These are phyloP conservation scores for Euzophera pinguis DNA, from an alignment of 2,888 invertebrate species.

Conservation along the genomic window DNA sequence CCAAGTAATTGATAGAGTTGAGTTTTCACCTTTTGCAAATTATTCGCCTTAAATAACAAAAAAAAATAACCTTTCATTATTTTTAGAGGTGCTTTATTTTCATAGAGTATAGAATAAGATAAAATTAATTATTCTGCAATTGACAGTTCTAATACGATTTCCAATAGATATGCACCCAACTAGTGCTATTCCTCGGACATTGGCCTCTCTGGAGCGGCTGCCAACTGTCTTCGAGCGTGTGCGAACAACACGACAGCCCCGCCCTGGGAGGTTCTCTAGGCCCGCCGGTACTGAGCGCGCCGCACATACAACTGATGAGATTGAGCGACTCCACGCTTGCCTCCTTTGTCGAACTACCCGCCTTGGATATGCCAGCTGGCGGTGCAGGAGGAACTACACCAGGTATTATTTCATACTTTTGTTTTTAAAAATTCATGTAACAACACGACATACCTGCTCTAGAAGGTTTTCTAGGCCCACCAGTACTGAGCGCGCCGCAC, in stretches of 20 bases:
- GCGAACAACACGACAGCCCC: slow-evolving; percentile 93
- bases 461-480: slow-evolving; percentile 86
- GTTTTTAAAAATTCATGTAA: too few species aligned
- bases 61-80: too few species aligned
- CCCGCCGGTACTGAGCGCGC: slow-evolving; percentile 89
- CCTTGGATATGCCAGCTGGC: slow-evolving; percentile 85
- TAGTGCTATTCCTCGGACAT: slow-evolving; percentile 95
- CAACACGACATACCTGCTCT: slow-evolving; percentile 80
- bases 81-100: too few species aligned
- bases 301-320: slow-evolving; percentile 92
- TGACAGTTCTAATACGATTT: not conserved
- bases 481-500: slow-evolving; percentile 91
- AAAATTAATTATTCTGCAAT: too few species aligned
- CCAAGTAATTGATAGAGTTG: too few species aligned
- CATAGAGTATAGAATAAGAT: too few species aligned
- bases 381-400: slow-evolving; percentile 37
- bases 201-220: slow-evolving; percentile 97
- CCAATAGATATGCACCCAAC: slow-evolving; percentile 87
- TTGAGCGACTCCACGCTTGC: slow-evolving; percentile 90
- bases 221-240: slow-evolving; percentile 92
- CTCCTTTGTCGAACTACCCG: slow-evolving; percentile 93
- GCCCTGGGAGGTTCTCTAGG: slow-evolving; percentile 86
- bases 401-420: slow-evolving; percentile 22
- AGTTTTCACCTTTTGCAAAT: too few species aligned
- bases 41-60: too few species aligned